These are phyloP conservation scores for Anoplius nigerrimus DNA, from an alignment of 2,888 invertebrate species.

Conservation along the genomic window DNA sequence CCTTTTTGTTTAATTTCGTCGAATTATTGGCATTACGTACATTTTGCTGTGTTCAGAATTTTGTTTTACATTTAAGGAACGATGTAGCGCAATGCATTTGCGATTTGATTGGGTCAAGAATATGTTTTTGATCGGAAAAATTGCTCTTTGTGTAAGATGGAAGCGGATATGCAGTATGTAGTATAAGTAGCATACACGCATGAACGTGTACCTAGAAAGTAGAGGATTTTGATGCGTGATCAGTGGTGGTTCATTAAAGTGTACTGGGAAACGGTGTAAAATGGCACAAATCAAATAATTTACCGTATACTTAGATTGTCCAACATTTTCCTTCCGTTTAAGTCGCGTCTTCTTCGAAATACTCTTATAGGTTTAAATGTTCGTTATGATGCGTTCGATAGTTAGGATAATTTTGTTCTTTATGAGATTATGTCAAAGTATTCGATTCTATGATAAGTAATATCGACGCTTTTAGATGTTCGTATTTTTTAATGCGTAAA, in stretches of 20 bases:
- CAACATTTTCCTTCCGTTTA: neutral
- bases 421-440: constrained; percentile 18
- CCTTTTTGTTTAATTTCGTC: no score
- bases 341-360: neutral
- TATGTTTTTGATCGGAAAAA: no score
- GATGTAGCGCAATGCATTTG: neutral
- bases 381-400: neutral
- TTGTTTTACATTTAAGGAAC: constrained; percentile 5
- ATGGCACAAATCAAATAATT: constrained; percentile 14
- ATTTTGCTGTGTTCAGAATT: no score
- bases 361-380: constrained; percentile 11
- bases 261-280: constrained; percentile 4
- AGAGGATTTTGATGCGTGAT: constrained; percentile 16
- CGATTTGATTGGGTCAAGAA: no score
- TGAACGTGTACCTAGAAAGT: constrained; percentile 8
- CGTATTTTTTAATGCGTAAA: constrained; percentile 21
- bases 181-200: constrained; percentile 9
- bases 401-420: neutral
- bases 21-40: no score
- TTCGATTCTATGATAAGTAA: constrained; percentile 1
- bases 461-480: constrained; percentile 5
- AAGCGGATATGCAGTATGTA: constrained; percentile 1
- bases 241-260: constrained; percentile 19
- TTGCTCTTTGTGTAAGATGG: no score
- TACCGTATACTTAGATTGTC: neutral